Percentiles rank a stretch among this genome's conserved stretches.
Evolutionary conservation across 2,113 vertebrate genomes (phyloP).

Genomic region (Fulmarus glacialis): DNA sequence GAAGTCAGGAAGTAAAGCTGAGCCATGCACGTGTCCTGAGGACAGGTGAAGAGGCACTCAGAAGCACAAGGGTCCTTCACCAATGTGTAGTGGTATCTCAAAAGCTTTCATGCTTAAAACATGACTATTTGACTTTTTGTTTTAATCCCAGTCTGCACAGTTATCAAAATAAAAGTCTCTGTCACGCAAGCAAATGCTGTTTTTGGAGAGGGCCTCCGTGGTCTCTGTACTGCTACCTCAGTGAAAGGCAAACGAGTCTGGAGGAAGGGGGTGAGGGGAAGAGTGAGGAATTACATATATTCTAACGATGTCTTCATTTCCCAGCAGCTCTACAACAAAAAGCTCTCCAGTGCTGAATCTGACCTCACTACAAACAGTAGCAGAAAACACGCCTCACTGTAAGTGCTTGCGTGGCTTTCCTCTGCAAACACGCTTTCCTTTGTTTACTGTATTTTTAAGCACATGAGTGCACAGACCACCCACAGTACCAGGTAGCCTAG

Average conservation of each 20-base stretch:
- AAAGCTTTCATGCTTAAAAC: not conserved
- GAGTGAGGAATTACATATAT: not conserved
- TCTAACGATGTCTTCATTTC: not conserved
- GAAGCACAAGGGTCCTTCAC: not conserved
- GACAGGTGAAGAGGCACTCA: constrained; percentile 5
- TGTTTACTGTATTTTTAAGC: constrained; percentile 39
- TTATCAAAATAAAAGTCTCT: not conserved
- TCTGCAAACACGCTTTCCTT: constrained; percentile 7
- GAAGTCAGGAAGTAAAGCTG: not conserved
- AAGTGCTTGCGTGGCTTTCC: not conserved
- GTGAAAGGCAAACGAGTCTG: not conserved
- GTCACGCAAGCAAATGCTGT: not conserved
- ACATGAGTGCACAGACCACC: not conserved
- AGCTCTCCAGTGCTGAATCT: not conserved
- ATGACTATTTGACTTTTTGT: not conserved
- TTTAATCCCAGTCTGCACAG: not conserved
- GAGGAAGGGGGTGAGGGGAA: not conserved
- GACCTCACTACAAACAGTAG: constrained; percentile 10
- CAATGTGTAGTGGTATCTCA: not conserved
- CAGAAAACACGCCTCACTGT: not conserved
- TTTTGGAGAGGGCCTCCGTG: not conserved
- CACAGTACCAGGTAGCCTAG: constrained; percentile 17
- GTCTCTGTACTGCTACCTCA: not conserved
- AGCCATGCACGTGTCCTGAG: not conserved
- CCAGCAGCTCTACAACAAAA: not conserved